Percentiles rank a stretch among this genome's conserved stretches.
Evolutionary conservation across 2,888 invertebrate genomes (phyloP).

Genomic region (Seira ritae): DNA sequence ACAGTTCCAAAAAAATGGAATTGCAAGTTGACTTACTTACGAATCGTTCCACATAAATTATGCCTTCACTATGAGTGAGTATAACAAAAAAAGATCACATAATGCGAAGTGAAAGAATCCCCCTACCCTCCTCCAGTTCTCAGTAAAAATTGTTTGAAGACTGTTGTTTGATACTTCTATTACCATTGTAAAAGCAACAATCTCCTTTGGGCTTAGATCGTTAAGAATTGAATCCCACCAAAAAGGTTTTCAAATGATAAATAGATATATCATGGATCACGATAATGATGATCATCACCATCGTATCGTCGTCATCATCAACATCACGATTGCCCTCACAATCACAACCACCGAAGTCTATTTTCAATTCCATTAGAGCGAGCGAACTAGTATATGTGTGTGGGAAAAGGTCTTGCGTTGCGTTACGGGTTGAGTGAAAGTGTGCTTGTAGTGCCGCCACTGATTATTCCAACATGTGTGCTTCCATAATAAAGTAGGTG

Average conservation of each 20-base stretch:
- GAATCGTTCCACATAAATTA: slow-evolving; percentile 51
- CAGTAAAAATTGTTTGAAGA: background rate
- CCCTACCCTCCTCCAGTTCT: background rate
- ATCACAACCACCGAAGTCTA: background rate
- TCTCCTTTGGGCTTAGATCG: background rate
- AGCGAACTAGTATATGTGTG: no score
- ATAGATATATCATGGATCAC: slow-evolving; percentile 44
- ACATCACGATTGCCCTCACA: background rate
- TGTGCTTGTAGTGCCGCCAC: slow-evolving; percentile 23
- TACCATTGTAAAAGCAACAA: slow-evolving; percentile 14
- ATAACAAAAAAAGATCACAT: background rate
- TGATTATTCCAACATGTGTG: slow-evolving; percentile 55
- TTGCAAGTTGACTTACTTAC: slow-evolving; percentile 40
- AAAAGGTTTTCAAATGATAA: slow-evolving; percentile 39
- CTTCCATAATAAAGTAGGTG: slow-evolving; percentile 49
- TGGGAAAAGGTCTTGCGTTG: slow-evolving; percentile 5
- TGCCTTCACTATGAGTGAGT: slow-evolving; percentile 16
- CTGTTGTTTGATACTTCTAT: background rate
- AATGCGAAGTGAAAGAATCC: background rate
- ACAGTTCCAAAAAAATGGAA: slow-evolving; percentile 37
- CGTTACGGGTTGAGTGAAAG: background rate
- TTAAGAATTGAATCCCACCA: background rate
- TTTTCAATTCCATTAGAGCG: slow-evolving; percentile 1
- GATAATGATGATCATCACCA: slow-evolving; percentile 8
- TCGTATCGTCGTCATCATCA: slow-evolving; percentile 10